Evolutionary conservation across 2,797 vertebrate genomes (phyloP).

Genomic region (Emys orbicularis): DNA sequence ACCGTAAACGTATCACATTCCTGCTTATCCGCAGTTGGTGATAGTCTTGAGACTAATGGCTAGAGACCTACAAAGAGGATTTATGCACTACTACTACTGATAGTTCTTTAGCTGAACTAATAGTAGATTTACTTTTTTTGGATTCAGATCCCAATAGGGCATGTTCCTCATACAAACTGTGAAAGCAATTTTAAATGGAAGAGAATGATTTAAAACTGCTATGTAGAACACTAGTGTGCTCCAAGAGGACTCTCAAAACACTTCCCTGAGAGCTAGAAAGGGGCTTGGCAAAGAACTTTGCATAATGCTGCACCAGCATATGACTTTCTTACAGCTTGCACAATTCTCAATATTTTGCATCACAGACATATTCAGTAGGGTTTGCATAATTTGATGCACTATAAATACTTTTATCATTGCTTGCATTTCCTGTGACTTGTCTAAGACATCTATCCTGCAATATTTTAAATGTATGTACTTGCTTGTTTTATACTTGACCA

Average conservation of each 20-base stretch:
- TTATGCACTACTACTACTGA: neutral
- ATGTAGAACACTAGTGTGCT: neutral
- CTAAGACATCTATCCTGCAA: neutral
- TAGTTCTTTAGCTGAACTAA: neutral
- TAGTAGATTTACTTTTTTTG: slow-evolving; percentile 19
- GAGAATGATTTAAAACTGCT: slow-evolving; percentile 13
- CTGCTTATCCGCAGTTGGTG: neutral
- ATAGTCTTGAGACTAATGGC: neutral
- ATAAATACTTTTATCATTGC: neutral
- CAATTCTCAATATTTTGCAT: neutral
- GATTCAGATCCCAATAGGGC: slow-evolving; percentile 1
- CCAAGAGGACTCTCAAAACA: neutral
- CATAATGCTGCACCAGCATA: neutral
- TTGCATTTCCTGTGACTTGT: neutral
- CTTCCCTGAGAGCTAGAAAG: neutral
- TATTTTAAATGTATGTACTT: slow-evolving; percentile 29
- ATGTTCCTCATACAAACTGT: neutral
- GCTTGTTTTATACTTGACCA: slow-evolving; percentile 44
- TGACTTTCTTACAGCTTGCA: neutral
- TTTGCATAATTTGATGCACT: neutral
- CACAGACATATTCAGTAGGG: neutral
- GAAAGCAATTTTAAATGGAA: slow-evolving; percentile 27
- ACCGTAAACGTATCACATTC: neutral
- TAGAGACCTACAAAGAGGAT: neutral
- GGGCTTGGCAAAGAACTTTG: neutral